phyloP scores from a whole-genome alignment of 2,113 vertebrate genomes.

The Panurus biarmicus region DNA sequence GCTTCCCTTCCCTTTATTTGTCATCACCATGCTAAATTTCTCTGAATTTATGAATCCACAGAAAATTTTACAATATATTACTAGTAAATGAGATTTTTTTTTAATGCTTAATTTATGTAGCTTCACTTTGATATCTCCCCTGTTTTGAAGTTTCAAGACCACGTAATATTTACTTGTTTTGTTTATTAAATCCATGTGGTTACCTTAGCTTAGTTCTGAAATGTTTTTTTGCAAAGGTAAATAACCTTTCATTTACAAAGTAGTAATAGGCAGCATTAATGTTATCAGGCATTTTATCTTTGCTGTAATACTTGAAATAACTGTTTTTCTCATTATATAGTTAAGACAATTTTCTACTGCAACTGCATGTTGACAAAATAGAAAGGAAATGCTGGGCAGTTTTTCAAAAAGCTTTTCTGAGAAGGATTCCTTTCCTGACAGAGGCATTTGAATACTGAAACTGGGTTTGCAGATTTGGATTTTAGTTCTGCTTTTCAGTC shows the following conservation, averaged over 20 bases:
- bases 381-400: neutral
- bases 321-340: neutral
- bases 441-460: neutral
- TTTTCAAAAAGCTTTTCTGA: conserved; percentile 1
- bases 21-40: neutral
- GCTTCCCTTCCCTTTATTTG: neutral
- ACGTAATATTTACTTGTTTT: neutral
- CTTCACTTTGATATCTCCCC: neutral
- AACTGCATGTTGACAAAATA: neutral
- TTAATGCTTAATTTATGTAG: neutral
- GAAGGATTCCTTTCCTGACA: neutral
- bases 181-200: neutral
- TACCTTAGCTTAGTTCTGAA: neutral
- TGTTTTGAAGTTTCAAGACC: neutral
- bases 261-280: neutral
- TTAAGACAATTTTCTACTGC: neutral
- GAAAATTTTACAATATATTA: neutral
- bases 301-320: neutral
- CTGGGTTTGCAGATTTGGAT: neutral
- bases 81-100: neutral
- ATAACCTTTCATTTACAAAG: neutral
- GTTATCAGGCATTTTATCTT: neutral
- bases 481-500: conserved; percentile 13
- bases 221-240: neutral
- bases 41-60: neutral